Base-by-base conservation (phyloP, 2,888 invertebrate species). In the Cenopis cana region DNA sequence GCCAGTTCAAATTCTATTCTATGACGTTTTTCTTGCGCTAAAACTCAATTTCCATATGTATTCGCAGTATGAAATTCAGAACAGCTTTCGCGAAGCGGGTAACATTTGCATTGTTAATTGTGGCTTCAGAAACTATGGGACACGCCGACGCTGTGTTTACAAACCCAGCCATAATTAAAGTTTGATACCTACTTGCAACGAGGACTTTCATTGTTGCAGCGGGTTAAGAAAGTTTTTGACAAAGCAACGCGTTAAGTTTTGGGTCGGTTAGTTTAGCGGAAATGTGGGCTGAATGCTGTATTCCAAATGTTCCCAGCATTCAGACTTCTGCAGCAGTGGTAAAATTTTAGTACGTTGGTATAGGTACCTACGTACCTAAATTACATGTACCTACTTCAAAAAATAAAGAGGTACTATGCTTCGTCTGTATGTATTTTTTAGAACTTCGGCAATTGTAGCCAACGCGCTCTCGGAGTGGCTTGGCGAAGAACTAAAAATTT, bases 51-150 rank as follows among this genome's bases (percentile, higher is more conserved):
- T 87, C 82, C 90, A 91, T 90, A 90, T 89, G 89, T 88, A 89
- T 88, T 84, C 85, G 77, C 78, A 79, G 83, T 89, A 90, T 91
- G 91, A 91, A 91, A 92, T 90, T 88, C 90, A 86, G 89, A 90
- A 82, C 87, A 86, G 89, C 85, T 83, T 87, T 86, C 85, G 77
- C 82, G 79, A 81, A 79, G 72, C 80, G 78, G 75, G 82, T 76
- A 77, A 82, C 82, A 93, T 93, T 92, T 91, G 91, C 91, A 93
- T 93, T 91, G 93, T 91, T 93, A 93, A 92, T 92, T 91, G 89
- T 86, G 86, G 83, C 79, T 83, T 78, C 82, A 74, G 76, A 73
- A 76, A 74, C 77, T 74, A 78, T 75, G 67, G 72, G 64, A 59
- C 59, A 68, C 62, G 60, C 60, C 24, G 38, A 20, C 64, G 54